Evolutionary conservation across 2,888 invertebrate species (phyloP), one percentile per base, ranked within the genome.

Genomic region (Spodoptera littoralis): DNA sequence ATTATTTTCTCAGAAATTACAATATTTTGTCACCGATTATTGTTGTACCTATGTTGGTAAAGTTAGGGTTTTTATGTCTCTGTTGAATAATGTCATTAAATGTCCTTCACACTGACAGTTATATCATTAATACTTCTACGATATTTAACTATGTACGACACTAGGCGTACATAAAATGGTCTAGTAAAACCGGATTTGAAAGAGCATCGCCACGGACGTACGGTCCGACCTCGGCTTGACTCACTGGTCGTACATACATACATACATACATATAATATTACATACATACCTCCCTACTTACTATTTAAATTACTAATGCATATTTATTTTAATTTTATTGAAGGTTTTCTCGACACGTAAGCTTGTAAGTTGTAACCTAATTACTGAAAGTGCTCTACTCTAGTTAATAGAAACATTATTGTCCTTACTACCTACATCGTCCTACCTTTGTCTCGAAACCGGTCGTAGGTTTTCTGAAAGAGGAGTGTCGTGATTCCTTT

Each of bases 161-260:
- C n/a, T n/a, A n/a, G n/a, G n/a, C n/a, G n/a, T 74, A 79, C 79
- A 69, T 77, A 66, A 68, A 77, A 74, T 63, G 54, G 53, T 75
- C 60, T 70, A 79, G 78, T 80, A 70, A 79, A 92, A 92, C 92
- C 92, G 92, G 92, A 90, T 91, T 91, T 84, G 81, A 86, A 83
- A 85, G 84, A 86, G 80, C 79, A 86, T 79, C 84, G 79, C 70
- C 80, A 76, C 82, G 77, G 82, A 82, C 85, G 81, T 82, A 82
- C 73, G 61, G 58, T 41, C 63, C 81, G 83, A 80, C 84, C 85
- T 86, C 85, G 79, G 65, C 70, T 84, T 91, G 90, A 90, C 75
- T 91, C 88, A 88, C 81, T 81, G 60, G 70, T 73, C 60, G 60
- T 36, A 36, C 36, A 36, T 36, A 36, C 5, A 8, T 36, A 18